phyloP scores from a whole-genome alignment of 2,113 vertebrate species.

The Hystrix brachyura region DNA sequence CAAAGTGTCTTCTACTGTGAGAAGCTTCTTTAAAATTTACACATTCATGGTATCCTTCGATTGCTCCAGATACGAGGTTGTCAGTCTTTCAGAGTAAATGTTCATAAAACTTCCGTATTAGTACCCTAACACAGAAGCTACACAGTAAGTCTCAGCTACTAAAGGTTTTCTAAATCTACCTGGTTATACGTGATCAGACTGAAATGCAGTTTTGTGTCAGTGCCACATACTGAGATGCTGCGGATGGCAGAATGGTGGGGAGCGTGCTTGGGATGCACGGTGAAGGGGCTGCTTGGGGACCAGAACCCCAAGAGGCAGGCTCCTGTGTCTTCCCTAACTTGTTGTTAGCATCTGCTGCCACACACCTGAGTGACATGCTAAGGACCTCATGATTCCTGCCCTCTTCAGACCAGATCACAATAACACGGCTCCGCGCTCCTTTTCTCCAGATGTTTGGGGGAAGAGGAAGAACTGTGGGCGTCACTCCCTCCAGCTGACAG shows the following conservation, averaged over 20 bases:
- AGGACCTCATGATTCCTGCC: not conserved
- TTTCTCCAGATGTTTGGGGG: not conserved
- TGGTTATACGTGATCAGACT: not conserved
- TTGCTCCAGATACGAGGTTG: not conserved
- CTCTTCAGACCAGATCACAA: not conserved
- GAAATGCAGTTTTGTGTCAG: not conserved
- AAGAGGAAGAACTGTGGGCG: not conserved
- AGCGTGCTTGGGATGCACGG: not conserved
- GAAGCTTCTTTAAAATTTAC: not conserved
- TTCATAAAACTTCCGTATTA: not conserved
- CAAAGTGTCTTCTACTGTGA: not conserved
- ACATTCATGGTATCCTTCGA: not conserved
- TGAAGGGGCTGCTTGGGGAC: not conserved
- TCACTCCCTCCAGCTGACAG: not conserved
- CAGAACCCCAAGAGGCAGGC: not conserved
- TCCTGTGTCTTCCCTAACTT: not conserved
- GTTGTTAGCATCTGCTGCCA: not conserved
- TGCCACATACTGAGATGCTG: not conserved
- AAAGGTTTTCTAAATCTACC: not conserved
- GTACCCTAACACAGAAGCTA: not conserved
- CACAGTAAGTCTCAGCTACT: not conserved
- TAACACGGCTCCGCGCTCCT: accelerated
- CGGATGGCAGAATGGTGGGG: not conserved
- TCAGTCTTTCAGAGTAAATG: not conserved
- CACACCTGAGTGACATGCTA: not conserved